Base-by-base conservation (phyloP, 2,797 vertebrate species). In the Helicolenus hilgendorfi region DNA sequence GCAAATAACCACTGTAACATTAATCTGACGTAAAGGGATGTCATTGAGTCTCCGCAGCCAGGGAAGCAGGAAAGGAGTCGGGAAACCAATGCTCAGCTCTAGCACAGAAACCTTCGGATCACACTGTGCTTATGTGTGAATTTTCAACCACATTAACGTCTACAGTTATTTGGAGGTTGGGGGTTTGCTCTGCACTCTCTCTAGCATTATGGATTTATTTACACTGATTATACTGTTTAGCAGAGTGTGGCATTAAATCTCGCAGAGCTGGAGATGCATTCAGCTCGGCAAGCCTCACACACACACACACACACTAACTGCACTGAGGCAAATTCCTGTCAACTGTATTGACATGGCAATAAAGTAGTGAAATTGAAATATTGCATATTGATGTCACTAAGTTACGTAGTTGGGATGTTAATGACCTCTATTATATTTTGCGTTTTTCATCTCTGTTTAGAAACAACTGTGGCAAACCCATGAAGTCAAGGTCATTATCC, bases 21-120 rank as follows among this genome's bases (percentile, higher is more conserved):
- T 94, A 93, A 93, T 93, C 83, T 93, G 87, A 77, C 84, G 88
- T 79, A 84, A 86, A 92, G 82, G 88, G 85, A 79, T 92, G 84
- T 86, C 93, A 91, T 69, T 87, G 84, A 90, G 81, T 76, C 72
- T 69, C 75, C 18, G 59, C 76, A 91, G 77, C 75, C 79, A 38
- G 77, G 74, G 87, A 90, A 82, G 72, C 36, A 26, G 78, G 31
- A 81, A 83, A 65, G 55, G 67, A 84, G 77, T 77, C 58, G 64
- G 60, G 68, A 95, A 93, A 88, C 86, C 76, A 73, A 73, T 41
- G 82, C 78, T 85, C 77, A 63, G 74, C 69, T 87, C 62, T 55
- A 7, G 65, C 65, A 59, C 62, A 60, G 72, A 81, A 85, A 89
- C 88, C 72, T 79, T 85, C 74, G 76, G 55, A 64, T 83, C 85